A percentile compares a stretch with the other conserved stretches of the same genome.
Conservation (phyloP, 2,888 invertebrate genomes). For the Cotesia congregata region DNA sequence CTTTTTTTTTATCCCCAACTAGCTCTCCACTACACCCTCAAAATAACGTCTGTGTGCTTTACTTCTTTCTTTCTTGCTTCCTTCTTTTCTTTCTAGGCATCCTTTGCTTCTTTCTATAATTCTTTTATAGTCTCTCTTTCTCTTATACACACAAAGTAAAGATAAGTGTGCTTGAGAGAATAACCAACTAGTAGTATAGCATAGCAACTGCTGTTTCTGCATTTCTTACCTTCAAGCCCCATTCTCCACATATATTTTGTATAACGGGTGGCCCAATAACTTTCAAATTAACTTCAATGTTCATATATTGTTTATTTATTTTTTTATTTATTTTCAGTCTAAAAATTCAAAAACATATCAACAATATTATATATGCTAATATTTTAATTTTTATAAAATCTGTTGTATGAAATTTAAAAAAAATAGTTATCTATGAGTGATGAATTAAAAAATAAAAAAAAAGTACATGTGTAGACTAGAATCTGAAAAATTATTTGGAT, state of each 20-base stretch:
- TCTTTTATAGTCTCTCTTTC: conserved; percentile 24
- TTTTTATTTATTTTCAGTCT: not conserved
- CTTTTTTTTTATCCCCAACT: conserved; percentile 31
- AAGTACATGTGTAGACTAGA: too few species aligned
- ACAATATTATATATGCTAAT: too few species aligned
- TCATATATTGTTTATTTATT: not conserved
- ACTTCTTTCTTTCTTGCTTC: not conserved
- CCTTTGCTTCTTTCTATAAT: not conserved
- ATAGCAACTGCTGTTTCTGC: conserved; percentile 70
- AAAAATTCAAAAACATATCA: too few species aligned
- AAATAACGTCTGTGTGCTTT: conserved; percentile 37
- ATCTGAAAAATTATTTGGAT: too few species aligned
- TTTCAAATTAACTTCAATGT: conserved; percentile 4
- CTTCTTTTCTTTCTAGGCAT: not conserved
- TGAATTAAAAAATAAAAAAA: too few species aligned
- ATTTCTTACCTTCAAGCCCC: conserved; percentile 66
- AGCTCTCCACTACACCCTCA: conserved; percentile 43
- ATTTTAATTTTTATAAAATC: too few species aligned
- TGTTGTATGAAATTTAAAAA: too few species aligned
- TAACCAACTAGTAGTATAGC: conserved; percentile 59
- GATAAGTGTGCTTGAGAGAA: conserved; percentile 51
- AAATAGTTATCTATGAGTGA: too few species aligned
- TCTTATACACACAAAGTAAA: conserved; percentile 27
- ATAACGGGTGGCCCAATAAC: conserved; percentile 62
- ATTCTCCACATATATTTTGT: conserved; percentile 55